phyloP scores from a whole-genome alignment of 2,113 vertebrate genomes.

The Cettia cetti region DNA sequence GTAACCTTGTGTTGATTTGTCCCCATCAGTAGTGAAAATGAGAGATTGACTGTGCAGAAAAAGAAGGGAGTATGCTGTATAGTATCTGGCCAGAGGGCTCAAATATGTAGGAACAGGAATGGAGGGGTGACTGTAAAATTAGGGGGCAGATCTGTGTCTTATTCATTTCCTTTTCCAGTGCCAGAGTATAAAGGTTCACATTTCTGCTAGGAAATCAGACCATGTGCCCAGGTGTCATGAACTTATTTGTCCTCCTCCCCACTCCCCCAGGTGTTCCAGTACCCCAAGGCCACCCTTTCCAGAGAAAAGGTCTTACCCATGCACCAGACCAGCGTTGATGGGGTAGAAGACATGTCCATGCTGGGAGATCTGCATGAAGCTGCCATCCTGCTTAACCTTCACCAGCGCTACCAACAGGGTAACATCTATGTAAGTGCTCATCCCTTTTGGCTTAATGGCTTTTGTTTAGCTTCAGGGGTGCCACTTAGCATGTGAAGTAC shows the following conservation, averaged over 20 bases:
- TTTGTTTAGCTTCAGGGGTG: neutral
- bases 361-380: slow-evolving; percentile 87
- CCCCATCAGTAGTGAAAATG: neutral
- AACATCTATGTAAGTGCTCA: slow-evolving; percentile 81
- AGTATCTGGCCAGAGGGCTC: neutral
- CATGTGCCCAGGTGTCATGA: neutral
- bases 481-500: neutral
- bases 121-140: neutral
- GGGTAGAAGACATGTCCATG: slow-evolving; percentile 89
- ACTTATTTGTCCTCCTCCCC: neutral
- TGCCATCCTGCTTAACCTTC: slow-evolving; percentile 89
- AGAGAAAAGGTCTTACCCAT: slow-evolving; percentile 79
- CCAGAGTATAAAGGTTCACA: neutral
- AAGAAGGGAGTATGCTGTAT: neutral
- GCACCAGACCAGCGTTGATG: slow-evolving; percentile 81
- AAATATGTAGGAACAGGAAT: neutral
- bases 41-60: neutral
- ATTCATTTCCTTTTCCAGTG: neutral
- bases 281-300: slow-evolving; percentile 70
- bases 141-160: neutral
- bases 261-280: slow-evolving; percentile 73
- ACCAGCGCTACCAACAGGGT: slow-evolving; percentile 82
- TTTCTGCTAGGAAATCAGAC: neutral
- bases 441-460: neutral
- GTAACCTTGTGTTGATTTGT: neutral